phyloP scores from a whole-genome alignment of 2,113 vertebrate genomes.

The Oriolus oriolus region DNA sequence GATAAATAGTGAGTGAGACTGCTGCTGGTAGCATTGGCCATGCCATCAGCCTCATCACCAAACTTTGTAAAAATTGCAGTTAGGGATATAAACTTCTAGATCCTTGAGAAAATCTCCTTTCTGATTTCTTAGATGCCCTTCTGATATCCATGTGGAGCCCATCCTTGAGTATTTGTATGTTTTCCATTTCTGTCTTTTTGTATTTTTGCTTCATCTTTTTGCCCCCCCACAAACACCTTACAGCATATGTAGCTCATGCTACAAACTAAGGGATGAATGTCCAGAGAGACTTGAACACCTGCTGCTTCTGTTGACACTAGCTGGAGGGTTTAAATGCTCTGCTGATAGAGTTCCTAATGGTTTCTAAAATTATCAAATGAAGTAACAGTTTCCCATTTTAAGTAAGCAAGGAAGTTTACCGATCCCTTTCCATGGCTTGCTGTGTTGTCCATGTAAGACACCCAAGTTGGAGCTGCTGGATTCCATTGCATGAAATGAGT shows the following conservation, averaged over 20 bases:
- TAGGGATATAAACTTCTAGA: background rate
- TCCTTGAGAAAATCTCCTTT: background rate
- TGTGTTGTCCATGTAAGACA: background rate
- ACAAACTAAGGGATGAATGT: background rate
- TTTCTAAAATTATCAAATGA: background rate
- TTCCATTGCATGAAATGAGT: background rate
- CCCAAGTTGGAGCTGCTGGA: background rate
- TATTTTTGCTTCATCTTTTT: background rate
- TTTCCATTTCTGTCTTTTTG: background rate
- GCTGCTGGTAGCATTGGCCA: background rate
- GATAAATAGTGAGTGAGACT: background rate
- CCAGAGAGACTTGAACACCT: background rate
- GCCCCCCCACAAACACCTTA: fast-evolving
- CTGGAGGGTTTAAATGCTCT: background rate
- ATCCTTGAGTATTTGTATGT: background rate
- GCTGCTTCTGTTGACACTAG: background rate
- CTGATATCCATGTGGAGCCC: background rate
- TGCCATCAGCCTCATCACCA: background rate
- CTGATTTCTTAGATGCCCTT: background rate
- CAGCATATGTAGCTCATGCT: background rate
- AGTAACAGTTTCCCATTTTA: background rate
- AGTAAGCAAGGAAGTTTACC: background rate
- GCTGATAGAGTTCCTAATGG: background rate
- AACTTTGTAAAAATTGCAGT: background rate
- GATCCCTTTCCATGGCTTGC: background rate